Conservation (phyloP, 2,888 invertebrate genomes). For the Dryobota labecula region DNA sequence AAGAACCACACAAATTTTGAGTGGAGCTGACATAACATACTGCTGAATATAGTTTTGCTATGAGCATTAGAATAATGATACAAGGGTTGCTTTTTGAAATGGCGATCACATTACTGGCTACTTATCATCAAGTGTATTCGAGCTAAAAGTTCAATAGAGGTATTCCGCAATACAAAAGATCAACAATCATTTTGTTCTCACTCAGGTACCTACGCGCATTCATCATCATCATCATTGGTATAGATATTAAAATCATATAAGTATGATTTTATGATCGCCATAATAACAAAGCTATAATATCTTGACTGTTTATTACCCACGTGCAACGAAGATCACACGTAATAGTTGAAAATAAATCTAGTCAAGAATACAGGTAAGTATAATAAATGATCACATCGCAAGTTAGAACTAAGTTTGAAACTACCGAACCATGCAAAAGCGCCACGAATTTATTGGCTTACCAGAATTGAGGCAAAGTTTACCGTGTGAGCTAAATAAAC, state of each 20-base stretch:
- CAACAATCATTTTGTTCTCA: neutral
- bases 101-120: neutral
- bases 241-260: slow-evolving; percentile 6
- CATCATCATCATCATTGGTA: slow-evolving; percentile 9
- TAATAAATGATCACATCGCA: slow-evolving; percentile 4
- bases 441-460: slow-evolving; percentile 20
- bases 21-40: too few relatives aligned
- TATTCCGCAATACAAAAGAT: neutral
- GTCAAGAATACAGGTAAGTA: slow-evolving; percentile 5
- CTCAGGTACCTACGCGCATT: neutral
- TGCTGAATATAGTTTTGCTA: neutral
- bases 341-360: slow-evolving; percentile 15
- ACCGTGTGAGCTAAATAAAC: slow-evolving; percentile 21
- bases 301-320: neutral
- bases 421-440: slow-evolving; percentile 1
- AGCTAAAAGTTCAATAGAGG: neutral
- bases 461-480: slow-evolving; percentile 29
- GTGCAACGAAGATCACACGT: neutral
- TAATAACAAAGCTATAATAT: neutral
- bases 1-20: too few relatives aligned
- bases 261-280: slow-evolving; percentile 19
- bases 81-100: too few relatives aligned
- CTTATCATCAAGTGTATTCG: neutral
- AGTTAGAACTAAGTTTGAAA: slow-evolving; percentile 16
- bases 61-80: neutral